Evolutionary conservation across 1,140 invertebrate genomes (phyloP), one percentile per base, ranked within the genome.

Genomic region (Doryteuthis pealeii): DNA sequence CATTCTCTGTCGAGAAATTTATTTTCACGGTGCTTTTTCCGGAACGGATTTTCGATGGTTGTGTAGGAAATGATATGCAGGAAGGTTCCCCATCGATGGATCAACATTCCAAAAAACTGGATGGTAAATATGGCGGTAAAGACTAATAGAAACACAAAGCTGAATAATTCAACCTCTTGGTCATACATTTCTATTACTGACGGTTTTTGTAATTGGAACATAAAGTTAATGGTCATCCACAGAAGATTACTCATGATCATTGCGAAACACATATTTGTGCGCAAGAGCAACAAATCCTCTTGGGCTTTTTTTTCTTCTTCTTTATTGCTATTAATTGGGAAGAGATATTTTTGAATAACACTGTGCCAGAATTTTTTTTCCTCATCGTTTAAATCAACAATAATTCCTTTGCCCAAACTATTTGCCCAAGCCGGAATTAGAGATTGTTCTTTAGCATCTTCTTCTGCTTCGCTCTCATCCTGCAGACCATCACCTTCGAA

Each of bases 61-160:
- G 97, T 99, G 1, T 96, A 97, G 14, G 97, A 95, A 82, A 99
- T 90, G 80, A 99, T 98, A 86, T 99, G 98, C 0, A 96, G 95
- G 45, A 99, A 90, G 4, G 98, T 99, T 83, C 96, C 97, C 87
- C 99, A 99, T 32, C 89, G 76, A 76, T 90, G 89, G 14, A 89
- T 80, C 22, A 90, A 72, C 89, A 90, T 90, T 10, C 87, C 88
- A 31, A 88, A 66, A 74, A 89, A 85, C 74, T 90, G 89, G 22
- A 89, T 80, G 15, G 88, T 65, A 15, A 90, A 77, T 68, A 89
- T 86, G 1, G 85, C 28, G 43, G 83, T 80, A 76, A 89, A 90
- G 70, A 89, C 87, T 70, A 89, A 86, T 3, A 89, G 80, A 58
- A 89, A 82, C 71, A 80, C 22, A 65, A 84, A 66, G 2, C 82